Conservation (phyloP, 2,888 invertebrate genomes). For the Schizotus pectinicornis region DNA sequence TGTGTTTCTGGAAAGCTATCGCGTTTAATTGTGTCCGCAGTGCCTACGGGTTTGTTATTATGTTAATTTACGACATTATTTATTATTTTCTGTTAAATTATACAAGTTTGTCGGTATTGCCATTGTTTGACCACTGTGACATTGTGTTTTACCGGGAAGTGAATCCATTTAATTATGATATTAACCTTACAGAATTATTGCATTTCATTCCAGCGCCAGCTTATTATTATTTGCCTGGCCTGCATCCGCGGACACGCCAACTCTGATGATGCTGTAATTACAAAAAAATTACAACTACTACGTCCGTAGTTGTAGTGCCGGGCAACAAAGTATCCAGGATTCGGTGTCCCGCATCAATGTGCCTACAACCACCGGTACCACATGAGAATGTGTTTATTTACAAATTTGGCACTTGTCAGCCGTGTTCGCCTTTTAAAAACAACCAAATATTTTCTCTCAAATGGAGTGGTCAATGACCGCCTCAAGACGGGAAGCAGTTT, state of each 20-base stretch:
- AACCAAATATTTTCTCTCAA: too few relatives aligned
- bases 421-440: too few relatives aligned
- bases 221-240: constrained; percentile 18
- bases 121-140: constrained; percentile 37
- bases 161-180: constrained; percentile 29
- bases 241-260: constrained; percentile 5
- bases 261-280: neutral
- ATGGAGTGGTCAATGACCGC: too few relatives aligned
- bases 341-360: neutral
- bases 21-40: constrained; percentile 11
- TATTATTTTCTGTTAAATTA: constrained; percentile 47
- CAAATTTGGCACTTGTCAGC: too few relatives aligned
- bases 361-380: too few relatives aligned
- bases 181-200: constrained; percentile 32
- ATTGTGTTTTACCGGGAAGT: constrained; percentile 37
- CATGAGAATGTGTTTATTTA: too few relatives aligned
- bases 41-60: constrained; percentile 34
- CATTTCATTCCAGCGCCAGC: constrained; percentile 27
- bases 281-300: neutral
- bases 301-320: too few relatives aligned
- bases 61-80: constrained; percentile 45
- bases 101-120: constrained; percentile 35
- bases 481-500: too few relatives aligned
- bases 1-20: constrained; percentile 24
- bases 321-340: neutral